Evolutionary conservation across 2,113 vertebrate species (phyloP).

Genomic region (Ranitomeya variabilis): DNA sequence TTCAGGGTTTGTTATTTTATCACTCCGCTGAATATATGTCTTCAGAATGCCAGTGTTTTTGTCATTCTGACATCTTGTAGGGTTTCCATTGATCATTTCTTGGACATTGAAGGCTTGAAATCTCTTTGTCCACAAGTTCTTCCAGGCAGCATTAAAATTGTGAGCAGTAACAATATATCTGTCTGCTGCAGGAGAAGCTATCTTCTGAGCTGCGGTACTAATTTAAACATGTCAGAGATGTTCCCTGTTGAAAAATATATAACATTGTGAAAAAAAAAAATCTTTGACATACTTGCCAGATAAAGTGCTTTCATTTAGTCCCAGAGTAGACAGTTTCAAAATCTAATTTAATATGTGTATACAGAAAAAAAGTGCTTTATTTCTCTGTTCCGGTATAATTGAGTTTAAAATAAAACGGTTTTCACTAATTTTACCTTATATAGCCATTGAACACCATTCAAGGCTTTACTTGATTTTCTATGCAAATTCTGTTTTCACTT

Average conservation of each 20-base stretch:
- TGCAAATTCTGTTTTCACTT: neutral
- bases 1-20: constrained; percentile 7
- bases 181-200: constrained; percentile 38
- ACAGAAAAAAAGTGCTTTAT: neutral
- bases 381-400: neutral
- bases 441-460: neutral
- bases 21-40: neutral
- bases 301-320: constrained; percentile 36
- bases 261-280: constrained; percentile 38
- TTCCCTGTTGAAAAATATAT: constrained; percentile 44
- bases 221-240: constrained; percentile 47
- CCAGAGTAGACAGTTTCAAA: constrained; percentile 29
- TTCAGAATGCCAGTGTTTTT: constrained; percentile 23
- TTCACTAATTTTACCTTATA: neutral
- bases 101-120: constrained; percentile 32
- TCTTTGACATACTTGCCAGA: constrained; percentile 40
- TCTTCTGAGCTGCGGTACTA: constrained; percentile 18
- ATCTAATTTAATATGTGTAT: constrained; percentile 27
- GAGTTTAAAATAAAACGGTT: neutral
- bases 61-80: constrained; percentile 11
- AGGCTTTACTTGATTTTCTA: too few species aligned
- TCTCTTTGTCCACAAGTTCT: constrained; percentile 27
- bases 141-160: constrained; percentile 28
- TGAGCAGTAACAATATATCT: constrained; percentile 42
- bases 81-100: constrained; percentile 25